Conservation (phyloP, 2,888 invertebrate species). For the Aplocera efformata region DNA sequence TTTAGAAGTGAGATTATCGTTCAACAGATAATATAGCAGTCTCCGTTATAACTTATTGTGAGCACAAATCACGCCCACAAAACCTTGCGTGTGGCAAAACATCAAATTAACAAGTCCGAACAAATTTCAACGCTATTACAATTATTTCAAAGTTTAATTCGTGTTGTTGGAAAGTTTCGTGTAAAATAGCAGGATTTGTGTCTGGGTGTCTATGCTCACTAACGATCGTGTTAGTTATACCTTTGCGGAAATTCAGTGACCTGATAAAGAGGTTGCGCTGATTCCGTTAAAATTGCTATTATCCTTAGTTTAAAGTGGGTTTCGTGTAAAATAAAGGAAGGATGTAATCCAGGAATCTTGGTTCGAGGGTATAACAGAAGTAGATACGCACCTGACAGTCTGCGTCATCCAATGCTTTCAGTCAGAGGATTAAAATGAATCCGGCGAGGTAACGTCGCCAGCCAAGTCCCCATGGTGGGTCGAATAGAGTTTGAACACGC, state of each 20-base stretch:
- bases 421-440: too few species aligned
- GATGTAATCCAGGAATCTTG: too few species aligned
- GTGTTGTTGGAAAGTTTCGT: slow-evolving; percentile 9
- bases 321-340: slow-evolving; percentile 2
- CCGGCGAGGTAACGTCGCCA: too few species aligned
- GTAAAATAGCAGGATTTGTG: slow-evolving; percentile 38
- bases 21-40: slow-evolving; percentile 35
- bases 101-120: slow-evolving; percentile 34
- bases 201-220: slow-evolving; percentile 40
- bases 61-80: slow-evolving; percentile 54
- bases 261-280: slow-evolving; percentile 26
- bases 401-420: too few species aligned
- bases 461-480: too few species aligned
- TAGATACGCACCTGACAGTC: too few species aligned
- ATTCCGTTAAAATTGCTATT: slow-evolving; percentile 11
- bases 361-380: background rate
- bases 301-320: too few species aligned
- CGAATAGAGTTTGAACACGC: too few species aligned
- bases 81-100: slow-evolving; percentile 50
- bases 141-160: slow-evolving; percentile 24
- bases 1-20: slow-evolving; percentile 30
- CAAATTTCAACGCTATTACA: slow-evolving; percentile 30
- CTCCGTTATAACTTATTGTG: slow-evolving; percentile 36
- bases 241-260: slow-evolving; percentile 36
- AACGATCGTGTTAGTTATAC: slow-evolving; percentile 42